A percentile compares a stretch with the other conserved stretches of the same genome.
These are phyloP conservation scores for Saccostrea glomerata DNA, from an alignment of 1,140 invertebrate genomes.

Conservation along the genomic window DNA sequence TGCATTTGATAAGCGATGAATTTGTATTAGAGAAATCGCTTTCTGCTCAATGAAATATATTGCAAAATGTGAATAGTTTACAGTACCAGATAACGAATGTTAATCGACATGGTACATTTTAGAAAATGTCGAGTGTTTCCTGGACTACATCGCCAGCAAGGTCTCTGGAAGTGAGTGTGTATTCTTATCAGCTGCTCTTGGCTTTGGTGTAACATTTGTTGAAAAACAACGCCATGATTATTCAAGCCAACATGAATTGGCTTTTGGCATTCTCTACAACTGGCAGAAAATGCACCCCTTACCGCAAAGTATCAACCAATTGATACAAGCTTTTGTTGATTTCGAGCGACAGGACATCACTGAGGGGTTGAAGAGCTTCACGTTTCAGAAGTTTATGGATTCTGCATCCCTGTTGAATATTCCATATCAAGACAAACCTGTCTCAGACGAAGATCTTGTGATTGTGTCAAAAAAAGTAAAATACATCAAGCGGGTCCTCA, in stretches of 20 bases:
- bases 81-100: too few species aligned
- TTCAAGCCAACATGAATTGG: not conserved
- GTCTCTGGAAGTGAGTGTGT: not conserved
- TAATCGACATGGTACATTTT: not conserved
- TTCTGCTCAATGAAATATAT: too few species aligned
- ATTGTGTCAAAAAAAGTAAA: conserved; percentile 11
- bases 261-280: conserved; percentile 11
- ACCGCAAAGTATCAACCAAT: not conserved
- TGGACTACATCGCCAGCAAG: conserved; percentile 33
- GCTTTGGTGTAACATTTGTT: not conserved
- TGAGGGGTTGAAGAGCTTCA: not conserved
- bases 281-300: not conserved
- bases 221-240: conserved; percentile 14
- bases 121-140: not conserved
- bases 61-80: too few species aligned
- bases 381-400: not conserved
- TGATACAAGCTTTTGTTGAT: not conserved
- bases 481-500: not conserved
- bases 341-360: not conserved
- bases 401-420: not conserved
- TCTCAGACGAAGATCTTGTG: not conserved
- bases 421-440: not conserved
- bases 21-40: too few species aligned
- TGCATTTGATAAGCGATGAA: too few species aligned
- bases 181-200: conserved; percentile 9